These are phyloP conservation scores for Otis tarda DNA, from an alignment of 2,113 vertebrate species.

Conservation along the genomic window DNA sequence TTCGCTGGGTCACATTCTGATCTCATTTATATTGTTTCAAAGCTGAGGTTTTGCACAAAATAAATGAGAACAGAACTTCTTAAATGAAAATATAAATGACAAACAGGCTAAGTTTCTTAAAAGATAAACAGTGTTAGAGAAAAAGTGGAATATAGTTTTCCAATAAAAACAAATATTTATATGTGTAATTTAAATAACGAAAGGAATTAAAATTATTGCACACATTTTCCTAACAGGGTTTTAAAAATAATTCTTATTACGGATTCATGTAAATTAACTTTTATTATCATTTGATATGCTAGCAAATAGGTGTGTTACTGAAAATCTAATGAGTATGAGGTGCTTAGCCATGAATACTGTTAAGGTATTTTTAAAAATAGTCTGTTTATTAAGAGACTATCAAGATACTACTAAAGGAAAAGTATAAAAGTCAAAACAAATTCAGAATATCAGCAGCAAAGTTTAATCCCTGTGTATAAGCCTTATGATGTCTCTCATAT, in stretches of 20 bases:
- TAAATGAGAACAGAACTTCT: not conserved
- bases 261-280: not conserved
- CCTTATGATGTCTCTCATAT: not conserved
- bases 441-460: not conserved
- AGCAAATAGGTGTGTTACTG: not conserved
- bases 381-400: not conserved
- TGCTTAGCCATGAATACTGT: not conserved
- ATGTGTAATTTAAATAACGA: slow-evolving; percentile 19
- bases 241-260: not conserved
- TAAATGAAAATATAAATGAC: not conserved
- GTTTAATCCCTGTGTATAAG: not conserved
- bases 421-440: not conserved
- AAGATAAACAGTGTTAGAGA: not conserved
- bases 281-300: not conserved
- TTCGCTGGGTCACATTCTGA: slow-evolving; percentile 42
- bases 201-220: not conserved
- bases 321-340: not conserved
- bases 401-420: not conserved
- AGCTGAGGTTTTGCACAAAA: slow-evolving; percentile 3
- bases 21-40: slow-evolving; percentile 47
- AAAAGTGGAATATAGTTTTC: not conserved
- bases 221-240: not conserved
- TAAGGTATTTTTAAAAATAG: not conserved
- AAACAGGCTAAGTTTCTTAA: not conserved
- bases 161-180: not conserved